Conservation (phyloP, 2,797 vertebrate species). For the Melanotaenia trifasciata region DNA sequence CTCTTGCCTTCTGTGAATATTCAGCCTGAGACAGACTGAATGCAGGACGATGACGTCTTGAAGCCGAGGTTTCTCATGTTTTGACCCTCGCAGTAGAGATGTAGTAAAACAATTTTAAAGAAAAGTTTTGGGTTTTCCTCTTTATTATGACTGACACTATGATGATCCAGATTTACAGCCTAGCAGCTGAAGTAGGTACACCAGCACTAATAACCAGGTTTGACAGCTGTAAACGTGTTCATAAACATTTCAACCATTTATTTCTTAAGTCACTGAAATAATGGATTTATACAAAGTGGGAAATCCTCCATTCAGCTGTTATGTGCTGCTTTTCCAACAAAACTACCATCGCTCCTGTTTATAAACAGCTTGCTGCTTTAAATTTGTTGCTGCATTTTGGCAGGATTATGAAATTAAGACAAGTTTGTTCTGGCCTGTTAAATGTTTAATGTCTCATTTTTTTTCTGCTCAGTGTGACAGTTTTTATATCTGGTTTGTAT, state of each 20-base stretch:
- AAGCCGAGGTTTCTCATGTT: slow-evolving; percentile 24
- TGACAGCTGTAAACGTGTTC: not conserved
- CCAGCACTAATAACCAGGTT: too few species aligned
- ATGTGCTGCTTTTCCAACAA: not conserved
- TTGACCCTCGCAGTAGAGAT: slow-evolving; percentile 21
- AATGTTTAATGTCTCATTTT: not conserved
- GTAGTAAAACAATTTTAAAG: slow-evolving; percentile 73
- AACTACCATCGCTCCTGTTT: not conserved
- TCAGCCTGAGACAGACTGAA: slow-evolving; percentile 16
- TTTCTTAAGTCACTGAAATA: not conserved
- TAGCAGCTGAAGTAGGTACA: not conserved
- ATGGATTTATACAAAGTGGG: not conserved
- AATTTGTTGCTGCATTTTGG: not conserved
- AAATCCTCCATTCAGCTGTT: not conserved
- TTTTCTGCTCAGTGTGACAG: not conserved
- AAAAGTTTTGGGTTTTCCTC: slow-evolving; percentile 21
- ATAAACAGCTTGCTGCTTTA: not conserved
- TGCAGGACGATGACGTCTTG: slow-evolving; percentile 13
- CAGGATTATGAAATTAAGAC: not conserved
- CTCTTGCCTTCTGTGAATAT: slow-evolving; percentile 20
- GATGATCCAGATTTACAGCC: not conserved
- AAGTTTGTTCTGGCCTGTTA: not conserved
- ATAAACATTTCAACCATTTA: not conserved
- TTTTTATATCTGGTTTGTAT: not conserved
- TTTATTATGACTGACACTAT: slow-evolving; percentile 9